Conservation (phyloP, 2,113 vertebrate genomes). For the Onychorhynchus coronatus region DNA sequence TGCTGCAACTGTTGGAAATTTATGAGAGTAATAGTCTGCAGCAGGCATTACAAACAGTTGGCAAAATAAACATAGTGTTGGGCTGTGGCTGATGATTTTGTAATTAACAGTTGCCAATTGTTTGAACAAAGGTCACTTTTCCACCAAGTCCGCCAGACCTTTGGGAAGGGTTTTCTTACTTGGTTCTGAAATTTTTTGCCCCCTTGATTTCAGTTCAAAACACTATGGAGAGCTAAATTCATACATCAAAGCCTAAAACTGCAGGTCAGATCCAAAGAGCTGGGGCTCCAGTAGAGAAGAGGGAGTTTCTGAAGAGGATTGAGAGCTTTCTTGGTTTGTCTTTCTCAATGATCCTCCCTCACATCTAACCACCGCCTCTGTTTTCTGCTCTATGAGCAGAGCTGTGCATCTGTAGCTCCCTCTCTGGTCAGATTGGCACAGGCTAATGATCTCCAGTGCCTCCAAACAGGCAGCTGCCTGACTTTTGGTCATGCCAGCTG, state of each 20-base stretch:
- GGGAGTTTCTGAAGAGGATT: not conserved
- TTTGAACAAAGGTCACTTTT: not conserved
- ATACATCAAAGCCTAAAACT: not conserved
- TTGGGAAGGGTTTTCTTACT: not conserved
- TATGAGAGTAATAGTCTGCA: not conserved
- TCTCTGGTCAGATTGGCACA: not conserved
- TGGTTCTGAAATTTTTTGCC: not conserved
- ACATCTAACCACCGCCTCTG: fast-evolving
- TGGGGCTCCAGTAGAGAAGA: not conserved
- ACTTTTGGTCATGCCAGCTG: not conserved
- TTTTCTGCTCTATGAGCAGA: not conserved
- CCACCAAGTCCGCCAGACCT: not conserved
- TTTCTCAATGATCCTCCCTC: not conserved
- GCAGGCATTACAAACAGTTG: not conserved
- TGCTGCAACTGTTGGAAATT: not conserved
- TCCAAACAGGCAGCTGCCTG: not conserved
- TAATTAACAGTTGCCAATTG: not conserved
- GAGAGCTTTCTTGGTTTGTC: not conserved
- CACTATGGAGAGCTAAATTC: not conserved
- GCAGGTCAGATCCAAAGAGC: not conserved
- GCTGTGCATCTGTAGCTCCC: not conserved
- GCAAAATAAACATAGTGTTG: not conserved
- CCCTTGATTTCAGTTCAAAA: not conserved
- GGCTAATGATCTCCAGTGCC: not conserved
- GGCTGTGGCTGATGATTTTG: not conserved